Conservation (phyloP, 2,797 vertebrate species). For the Tadarida brasiliensis region DNA sequence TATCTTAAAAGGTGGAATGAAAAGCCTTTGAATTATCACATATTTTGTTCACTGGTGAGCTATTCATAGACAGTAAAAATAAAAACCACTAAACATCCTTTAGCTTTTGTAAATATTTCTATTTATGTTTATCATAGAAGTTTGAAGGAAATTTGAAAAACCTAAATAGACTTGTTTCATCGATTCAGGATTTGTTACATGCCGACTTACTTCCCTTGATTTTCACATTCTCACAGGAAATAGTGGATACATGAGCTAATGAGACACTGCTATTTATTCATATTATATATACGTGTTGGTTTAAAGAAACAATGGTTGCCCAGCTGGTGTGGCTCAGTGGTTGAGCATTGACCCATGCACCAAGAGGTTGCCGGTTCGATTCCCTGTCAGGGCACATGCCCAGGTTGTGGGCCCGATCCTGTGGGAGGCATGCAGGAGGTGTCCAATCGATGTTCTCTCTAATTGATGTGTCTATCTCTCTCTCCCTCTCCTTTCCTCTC, state of each 20-base stretch:
- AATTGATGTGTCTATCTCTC: too few species aligned
- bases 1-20: not conserved
- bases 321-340: too few species aligned
- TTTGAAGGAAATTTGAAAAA: conserved; percentile 1
- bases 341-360: too few species aligned
- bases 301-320: too few species aligned
- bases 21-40: not conserved
- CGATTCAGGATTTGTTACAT: not conserved
- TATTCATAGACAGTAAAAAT: not conserved
- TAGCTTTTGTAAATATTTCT: not conserved
- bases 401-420: too few species aligned
- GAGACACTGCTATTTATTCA: not conserved
- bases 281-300: not conserved
- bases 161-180: not conserved
- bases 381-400: too few species aligned
- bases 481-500: too few species aligned
- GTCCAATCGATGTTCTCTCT: too few species aligned
- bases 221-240: not conserved
- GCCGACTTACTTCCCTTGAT: not conserved
- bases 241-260: not conserved
- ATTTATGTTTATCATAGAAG: not conserved
- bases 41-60: not conserved
- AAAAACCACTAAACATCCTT: not conserved
- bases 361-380: too few species aligned
- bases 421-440: too few species aligned